Conservation (phyloP, 2,797 vertebrate species). For the Tangara arthus region DNA sequence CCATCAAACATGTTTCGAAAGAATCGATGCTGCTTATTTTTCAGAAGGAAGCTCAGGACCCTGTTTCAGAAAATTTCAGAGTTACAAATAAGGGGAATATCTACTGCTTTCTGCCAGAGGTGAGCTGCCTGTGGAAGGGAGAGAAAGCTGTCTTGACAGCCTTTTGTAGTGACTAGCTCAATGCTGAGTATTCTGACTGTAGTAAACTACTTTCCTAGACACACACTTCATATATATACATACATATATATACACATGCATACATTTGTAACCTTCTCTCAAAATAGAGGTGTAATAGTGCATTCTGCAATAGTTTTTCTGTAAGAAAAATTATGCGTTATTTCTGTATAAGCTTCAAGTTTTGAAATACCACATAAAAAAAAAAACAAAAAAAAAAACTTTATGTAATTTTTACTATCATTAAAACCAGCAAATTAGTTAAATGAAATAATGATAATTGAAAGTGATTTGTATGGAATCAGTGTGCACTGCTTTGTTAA, state of each 20-base stretch:
- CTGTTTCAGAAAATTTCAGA: neutral
- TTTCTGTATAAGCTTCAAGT: neutral
- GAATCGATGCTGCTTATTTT: neutral
- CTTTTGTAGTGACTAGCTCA: neutral
- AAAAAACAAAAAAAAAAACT: neutral
- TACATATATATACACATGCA: too few species aligned
- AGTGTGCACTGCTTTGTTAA: neutral
- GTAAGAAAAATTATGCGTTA: neutral
- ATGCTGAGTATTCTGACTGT: neutral
- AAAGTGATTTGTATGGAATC: neutral
- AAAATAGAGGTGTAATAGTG: neutral
- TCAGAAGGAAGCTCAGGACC: neutral
- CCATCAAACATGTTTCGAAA: accelerated
- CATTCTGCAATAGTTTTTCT: neutral
- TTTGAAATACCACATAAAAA: neutral
- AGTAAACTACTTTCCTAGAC: neutral
- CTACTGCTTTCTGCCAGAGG: neutral
- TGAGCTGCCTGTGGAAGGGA: neutral
- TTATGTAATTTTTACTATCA: neutral
- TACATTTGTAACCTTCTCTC: neutral
- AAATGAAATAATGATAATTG: neutral
- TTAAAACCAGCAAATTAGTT: neutral
- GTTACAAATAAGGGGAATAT: neutral
- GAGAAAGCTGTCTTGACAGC: neutral
- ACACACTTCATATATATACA: accelerated